Evolutionary conservation across 2,888 invertebrate species (phyloP).

Genomic region (Thelaira solivaga): DNA sequence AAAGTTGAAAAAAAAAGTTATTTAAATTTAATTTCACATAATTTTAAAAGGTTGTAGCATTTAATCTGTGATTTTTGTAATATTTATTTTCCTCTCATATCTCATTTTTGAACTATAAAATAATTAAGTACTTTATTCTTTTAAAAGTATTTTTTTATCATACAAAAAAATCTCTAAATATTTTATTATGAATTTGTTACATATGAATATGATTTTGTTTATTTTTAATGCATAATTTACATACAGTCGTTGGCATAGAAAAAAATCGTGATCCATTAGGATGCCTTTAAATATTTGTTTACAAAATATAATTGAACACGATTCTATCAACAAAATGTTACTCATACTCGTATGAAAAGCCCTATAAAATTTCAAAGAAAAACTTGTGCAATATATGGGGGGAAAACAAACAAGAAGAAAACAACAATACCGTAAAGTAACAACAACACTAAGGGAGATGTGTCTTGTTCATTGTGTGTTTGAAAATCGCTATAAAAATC

Average conservation of each 20-base stretch:
- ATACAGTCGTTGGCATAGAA: slow-evolving; percentile 33
- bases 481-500: slow-evolving; percentile 30
- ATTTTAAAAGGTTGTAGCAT: slow-evolving; percentile 29
- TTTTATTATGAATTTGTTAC: slow-evolving; percentile 47
- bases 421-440: no score
- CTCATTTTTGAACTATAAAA: slow-evolving; percentile 50
- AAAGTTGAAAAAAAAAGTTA: no score
- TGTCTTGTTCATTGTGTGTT: not conserved
- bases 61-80: slow-evolving; percentile 13
- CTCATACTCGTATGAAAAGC: slow-evolving; percentile 32
- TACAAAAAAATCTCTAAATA: slow-evolving; percentile 4
- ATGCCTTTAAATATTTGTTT: slow-evolving; percentile 55
- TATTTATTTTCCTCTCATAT: slow-evolving; percentile 15
- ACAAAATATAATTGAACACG: slow-evolving; percentile 61
- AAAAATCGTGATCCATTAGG: slow-evolving; percentile 61
- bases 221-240: slow-evolving; percentile 49
- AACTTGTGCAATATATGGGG: slow-evolving; percentile 50
- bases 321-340: slow-evolving; percentile 43
- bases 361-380: slow-evolving; percentile 41
- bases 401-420: not conserved
- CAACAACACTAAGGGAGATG: slow-evolving; percentile 27
- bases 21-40: slow-evolving; percentile 14
- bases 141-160: not conserved
- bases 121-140: slow-evolving; percentile 42
- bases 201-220: slow-evolving; percentile 39